phyloP scores from a whole-genome alignment of 92 coral and sea anemone species.

The Pocillopora grandis region DNA sequence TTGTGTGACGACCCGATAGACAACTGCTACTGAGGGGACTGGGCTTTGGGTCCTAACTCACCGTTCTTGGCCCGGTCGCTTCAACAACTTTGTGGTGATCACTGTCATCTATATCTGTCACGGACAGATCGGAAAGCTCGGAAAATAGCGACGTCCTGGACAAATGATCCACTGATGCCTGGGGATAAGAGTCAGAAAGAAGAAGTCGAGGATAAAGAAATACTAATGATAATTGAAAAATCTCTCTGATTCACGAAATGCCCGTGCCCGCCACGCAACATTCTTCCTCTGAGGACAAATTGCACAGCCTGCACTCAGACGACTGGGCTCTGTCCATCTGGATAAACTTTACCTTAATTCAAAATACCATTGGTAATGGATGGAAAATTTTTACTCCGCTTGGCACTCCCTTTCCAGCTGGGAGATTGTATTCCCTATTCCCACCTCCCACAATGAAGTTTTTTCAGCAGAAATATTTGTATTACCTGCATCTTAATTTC shows the following conservation, averaged over 20 bases:
- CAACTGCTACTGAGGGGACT: not conserved
- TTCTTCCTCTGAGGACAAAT: not conserved
- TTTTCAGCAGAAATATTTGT: not conserved
- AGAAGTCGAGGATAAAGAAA: not conserved
- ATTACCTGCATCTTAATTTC: constrained; percentile 94
- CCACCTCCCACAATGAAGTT: no score
- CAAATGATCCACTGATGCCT: constrained; percentile 84
- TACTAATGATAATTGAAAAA: not conserved
- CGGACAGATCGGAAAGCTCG: constrained; percentile 76
- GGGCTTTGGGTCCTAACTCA: not conserved
- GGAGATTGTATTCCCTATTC: no score
- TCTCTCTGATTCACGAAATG: not conserved
- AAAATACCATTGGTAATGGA: no score
- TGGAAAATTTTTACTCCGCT: no score
- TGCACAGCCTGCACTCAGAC: no score
- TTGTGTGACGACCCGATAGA: not conserved
- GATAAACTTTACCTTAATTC: no score
- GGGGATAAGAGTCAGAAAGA: not conserved
- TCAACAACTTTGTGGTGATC: constrained; percentile 23
- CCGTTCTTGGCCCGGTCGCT: constrained; percentile 19
- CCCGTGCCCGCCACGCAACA: not conserved
- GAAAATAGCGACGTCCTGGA: constrained; percentile 92
- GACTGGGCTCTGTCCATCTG: no score
- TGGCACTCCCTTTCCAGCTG: no score
- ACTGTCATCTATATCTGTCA: constrained; percentile 60